A percentile compares a stretch with the other conserved stretches of the same genome.
These are phyloP conservation scores for Fistularia commersonii DNA, from an alignment of 2,797 vertebrate species.

Conservation along the genomic window DNA sequence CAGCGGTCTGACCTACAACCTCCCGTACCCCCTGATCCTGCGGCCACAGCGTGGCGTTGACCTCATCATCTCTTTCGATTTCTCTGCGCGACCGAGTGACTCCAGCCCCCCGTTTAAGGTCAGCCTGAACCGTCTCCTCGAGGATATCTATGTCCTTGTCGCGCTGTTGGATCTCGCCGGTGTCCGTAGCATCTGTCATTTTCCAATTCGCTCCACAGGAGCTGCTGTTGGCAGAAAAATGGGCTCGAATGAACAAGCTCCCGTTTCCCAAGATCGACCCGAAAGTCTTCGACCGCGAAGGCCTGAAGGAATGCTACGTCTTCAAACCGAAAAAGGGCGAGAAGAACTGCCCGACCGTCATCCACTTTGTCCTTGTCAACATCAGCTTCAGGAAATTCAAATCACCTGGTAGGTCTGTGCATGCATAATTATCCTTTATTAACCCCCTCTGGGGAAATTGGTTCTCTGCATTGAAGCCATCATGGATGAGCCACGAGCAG, in stretches of 20 bases:
- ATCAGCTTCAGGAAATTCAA: constrained; percentile 93
- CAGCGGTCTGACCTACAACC: constrained; percentile 95
- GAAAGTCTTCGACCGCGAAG: constrained; percentile 94
- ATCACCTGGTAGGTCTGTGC: constrained; percentile 81
- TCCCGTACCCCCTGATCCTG: constrained; percentile 91
- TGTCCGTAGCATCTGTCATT: neutral
- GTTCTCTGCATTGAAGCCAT: too few species aligned
- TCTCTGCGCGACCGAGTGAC: constrained; percentile 93
- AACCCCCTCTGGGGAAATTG: too few species aligned
- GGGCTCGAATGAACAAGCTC: constrained; percentile 98
- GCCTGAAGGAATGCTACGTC: constrained; percentile 94
- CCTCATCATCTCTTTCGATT: constrained; percentile 97
- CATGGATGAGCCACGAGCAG: too few species aligned
- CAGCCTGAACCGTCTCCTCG: neutral
- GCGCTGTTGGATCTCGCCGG: too few species aligned
- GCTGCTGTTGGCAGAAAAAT: constrained; percentile 94
- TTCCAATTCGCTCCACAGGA: constrained; percentile 74
- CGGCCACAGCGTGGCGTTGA: constrained; percentile 88
- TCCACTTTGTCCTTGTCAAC: constrained; percentile 97
- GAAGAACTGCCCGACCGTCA: constrained; percentile 91
- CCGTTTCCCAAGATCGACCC: constrained; percentile 97
- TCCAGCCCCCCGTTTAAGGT: constrained; percentile 98
- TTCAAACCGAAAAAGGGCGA: constrained; percentile 93
- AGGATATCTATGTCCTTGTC: too few species aligned
- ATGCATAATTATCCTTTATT: too few species aligned